Evolutionary conservation across 2,888 invertebrate species (phyloP).

Genomic region (Synergus japonicus): DNA sequence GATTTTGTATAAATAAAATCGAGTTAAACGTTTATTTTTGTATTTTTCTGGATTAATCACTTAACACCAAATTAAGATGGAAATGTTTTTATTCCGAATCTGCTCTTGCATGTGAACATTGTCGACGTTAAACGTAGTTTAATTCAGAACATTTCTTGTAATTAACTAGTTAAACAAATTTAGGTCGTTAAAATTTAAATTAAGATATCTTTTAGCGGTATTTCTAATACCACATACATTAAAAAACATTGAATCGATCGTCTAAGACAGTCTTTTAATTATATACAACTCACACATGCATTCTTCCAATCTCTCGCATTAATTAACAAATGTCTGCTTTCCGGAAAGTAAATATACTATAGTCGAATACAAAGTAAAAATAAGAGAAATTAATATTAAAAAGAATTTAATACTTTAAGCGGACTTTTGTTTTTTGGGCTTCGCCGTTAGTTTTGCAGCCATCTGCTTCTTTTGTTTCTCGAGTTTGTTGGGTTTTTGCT

Average conservation of each 20-base stretch:
- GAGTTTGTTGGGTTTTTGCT: slow-evolving; percentile 79
- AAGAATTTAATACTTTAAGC: slow-evolving; percentile 29
- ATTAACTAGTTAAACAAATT: background rate
- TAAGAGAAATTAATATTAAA: background rate
- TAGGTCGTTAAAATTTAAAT: background rate
- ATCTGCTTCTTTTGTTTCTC: slow-evolving; percentile 80
- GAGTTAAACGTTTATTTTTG: background rate
- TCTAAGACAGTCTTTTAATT: slow-evolving; percentile 22
- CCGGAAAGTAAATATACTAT: slow-evolving; percentile 11
- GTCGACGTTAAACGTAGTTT: background rate
- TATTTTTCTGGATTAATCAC: background rate
- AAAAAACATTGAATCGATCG: slow-evolving; percentile 4
- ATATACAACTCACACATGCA: slow-evolving; percentile 41
- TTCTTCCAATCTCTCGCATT: slow-evolving; percentile 11
- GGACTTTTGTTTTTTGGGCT: slow-evolving; percentile 61
- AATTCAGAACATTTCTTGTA: background rate
- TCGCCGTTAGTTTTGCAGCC: slow-evolving; percentile 79
- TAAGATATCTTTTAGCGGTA: background rate
- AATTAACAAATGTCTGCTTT: slow-evolving; percentile 30
- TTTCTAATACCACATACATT: background rate
- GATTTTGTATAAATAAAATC: slow-evolving; percentile 8
- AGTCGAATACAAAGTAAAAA: slow-evolving; percentile 3
- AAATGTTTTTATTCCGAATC: background rate
- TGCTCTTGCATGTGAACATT: background rate
- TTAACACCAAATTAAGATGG: background rate